phyloP scores from a whole-genome alignment of 2,113 vertebrate genomes.

The Oriolus oriolus region DNA sequence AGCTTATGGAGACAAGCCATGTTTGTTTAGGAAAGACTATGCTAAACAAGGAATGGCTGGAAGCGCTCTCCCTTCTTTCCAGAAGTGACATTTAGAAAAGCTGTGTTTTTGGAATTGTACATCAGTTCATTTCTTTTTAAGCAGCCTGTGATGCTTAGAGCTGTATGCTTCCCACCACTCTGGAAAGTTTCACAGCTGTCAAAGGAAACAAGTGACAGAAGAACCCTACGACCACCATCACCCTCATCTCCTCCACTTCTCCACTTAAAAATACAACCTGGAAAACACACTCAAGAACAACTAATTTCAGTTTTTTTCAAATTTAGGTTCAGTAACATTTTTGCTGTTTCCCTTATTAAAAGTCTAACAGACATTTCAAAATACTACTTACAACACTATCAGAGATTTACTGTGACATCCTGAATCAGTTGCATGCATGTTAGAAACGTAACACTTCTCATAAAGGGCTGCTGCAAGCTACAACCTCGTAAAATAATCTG shows the following conservation, averaged over 20 bases:
- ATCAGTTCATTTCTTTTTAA: neutral
- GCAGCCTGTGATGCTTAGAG: neutral
- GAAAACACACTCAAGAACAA: neutral
- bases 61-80: neutral
- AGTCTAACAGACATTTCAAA: neutral
- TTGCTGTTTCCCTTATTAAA: neutral
- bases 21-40: neutral
- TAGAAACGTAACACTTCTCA: neutral
- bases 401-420: neutral
- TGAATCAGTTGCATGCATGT: neutral
- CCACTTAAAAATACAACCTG: neutral
- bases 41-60: neutral
- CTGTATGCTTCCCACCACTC: neutral
- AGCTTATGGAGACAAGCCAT: neutral
- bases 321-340: neutral
- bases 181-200: neutral
- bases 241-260: neutral
- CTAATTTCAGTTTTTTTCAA: neutral
- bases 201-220: neutral
- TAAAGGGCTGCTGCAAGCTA: neutral
- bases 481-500: neutral
- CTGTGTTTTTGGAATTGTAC: neutral
- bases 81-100: neutral
- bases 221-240: neutral
- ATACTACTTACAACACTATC: neutral